Base-by-base conservation (phyloP, 92 coral and sea anemone genomes). In the Parazoanthus atlanticus region DNA sequence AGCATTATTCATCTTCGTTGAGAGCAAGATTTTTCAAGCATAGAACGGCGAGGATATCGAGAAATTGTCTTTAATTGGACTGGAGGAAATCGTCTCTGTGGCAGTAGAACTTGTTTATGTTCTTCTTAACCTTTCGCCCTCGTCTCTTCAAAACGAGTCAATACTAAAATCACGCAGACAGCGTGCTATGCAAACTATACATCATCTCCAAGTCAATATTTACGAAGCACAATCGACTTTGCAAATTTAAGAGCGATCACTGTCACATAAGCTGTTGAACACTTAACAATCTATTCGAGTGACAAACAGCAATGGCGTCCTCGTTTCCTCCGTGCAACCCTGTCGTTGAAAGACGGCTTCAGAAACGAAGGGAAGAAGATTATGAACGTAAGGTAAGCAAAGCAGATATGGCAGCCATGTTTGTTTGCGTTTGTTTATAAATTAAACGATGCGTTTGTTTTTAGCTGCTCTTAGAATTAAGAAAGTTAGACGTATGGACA, bases 281-380 rank as follows among this genome's bases (percentile, higher is more conserved):
- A 75, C 10, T 75, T n/a, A 28, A 75, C 46, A n/a, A 36, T n/a
- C 40, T 23, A 33, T 13, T 34, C 49, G 82, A 78, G 19, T 46
- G 9, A 8, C 38, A 23, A 26, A 46, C 31, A 78, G 33, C 64
- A 41, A 78, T 78, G 82, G 64, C 82, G 54, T 78, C 82, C 9
- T 78, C 82, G 3, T 78, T 41, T 46, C 82, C 90, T 38, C 76
- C 77, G 72, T 88, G 93, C 65, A 88, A 88, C 75, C 69, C 78
- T 40, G 84, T 93, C 61, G 88, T 93, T 33, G 97, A 94, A 61
- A 90, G 91, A 70, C 88, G 94, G 76, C 58, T 93, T 52, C 85
- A 81, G 70, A 89, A 86, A 81, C 83, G 91, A 36, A 93, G 92
- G 11, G 92, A 86, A 21, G 97, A 94, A 74, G 95, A 93, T 36